Evolutionary conservation across 1,140 invertebrate species (phyloP), one percentile per base, ranked within the genome.

Genomic region (Drosophila auraria): DNA sequence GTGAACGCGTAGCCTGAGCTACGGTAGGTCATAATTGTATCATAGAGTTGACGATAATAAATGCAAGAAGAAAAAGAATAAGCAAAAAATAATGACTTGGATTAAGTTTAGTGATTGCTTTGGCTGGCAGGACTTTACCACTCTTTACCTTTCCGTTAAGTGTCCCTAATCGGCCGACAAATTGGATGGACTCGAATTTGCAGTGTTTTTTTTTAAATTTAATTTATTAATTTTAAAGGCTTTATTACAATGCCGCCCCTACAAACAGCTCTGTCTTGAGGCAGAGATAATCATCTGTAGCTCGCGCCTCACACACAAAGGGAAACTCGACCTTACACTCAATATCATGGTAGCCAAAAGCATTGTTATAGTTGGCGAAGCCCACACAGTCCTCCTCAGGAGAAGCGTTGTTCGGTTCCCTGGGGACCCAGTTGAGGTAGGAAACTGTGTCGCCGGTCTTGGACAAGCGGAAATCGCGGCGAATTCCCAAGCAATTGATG

Each of bases 1-100:
- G 82, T 54, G n/a, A 87, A 92, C 38, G 60, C 64, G 17, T 87
- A 87, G 61, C 53, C 65, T 36, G 65, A 17, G 20, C 38, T 51
- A 30, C 7, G 23, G 50, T 61, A 59, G 78, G 30, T 66, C 51
- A 5, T 54, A 66, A 47, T 36, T 68, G 14, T 59, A n/a, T 25
- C 12, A 47, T 23, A 72, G 15, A 53, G 15, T 6, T 68, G 38
- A 50, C 53, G 44, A 61, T 23, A 83, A 79, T 83, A 82, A 82
- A 82, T 30, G 47, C 45, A 12, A 59, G 3, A 36, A 53, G 4
- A 54, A 36, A 11, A 8, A 4, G 33, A 54, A 20, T 20, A 4
- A 20, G n/a, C 4, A 17, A 2, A 5, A 53, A 30, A 33, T 1
- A 27, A 0, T 27, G 27, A 6, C 5, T 27, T 6, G 27, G 27